Evolutionary conservation across 2,113 vertebrate species (phyloP).

Genomic region (Zosterops pallidus): DNA sequence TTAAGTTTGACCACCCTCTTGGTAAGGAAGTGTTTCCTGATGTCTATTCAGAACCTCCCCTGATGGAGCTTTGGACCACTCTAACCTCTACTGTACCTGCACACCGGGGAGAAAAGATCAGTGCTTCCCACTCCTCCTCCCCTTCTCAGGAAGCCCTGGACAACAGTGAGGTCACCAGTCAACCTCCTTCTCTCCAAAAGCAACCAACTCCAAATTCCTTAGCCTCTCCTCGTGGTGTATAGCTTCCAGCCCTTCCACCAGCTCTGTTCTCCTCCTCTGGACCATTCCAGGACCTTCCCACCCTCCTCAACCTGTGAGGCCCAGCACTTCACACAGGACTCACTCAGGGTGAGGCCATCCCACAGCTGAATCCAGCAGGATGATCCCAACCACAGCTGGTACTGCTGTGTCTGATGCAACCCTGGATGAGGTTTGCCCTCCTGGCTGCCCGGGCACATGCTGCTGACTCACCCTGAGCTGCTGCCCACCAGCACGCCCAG

Average conservation of each 20-base stretch:
- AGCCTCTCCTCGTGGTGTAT: not conserved
- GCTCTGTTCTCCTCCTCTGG: not conserved
- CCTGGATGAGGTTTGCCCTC: not conserved
- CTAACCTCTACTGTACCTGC: rapidly evolving
- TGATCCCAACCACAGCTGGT: not conserved
- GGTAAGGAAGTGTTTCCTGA: not conserved
- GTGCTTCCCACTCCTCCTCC: not conserved
- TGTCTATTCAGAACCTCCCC: not conserved
- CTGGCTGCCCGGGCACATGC: not conserved
- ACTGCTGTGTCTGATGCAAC: not conserved
- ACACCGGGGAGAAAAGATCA: not conserved
- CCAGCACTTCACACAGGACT: not conserved
- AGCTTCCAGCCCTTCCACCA: not conserved
- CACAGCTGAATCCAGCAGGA: not conserved
- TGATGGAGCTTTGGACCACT: not conserved
- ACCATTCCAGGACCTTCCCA: not conserved
- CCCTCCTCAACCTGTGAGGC: not conserved
- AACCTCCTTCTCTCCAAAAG: not conserved
- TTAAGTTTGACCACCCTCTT: not conserved
- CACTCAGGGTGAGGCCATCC: rapidly evolving
- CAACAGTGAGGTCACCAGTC: not conserved
- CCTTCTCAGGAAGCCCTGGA: not conserved
- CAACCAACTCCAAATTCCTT: not conserved
- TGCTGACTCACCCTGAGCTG: not conserved
- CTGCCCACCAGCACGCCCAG: not conserved